phyloP scores from a whole-genome alignment of 2,113 vertebrate species.

The Bagarius yarrelli region DNA sequence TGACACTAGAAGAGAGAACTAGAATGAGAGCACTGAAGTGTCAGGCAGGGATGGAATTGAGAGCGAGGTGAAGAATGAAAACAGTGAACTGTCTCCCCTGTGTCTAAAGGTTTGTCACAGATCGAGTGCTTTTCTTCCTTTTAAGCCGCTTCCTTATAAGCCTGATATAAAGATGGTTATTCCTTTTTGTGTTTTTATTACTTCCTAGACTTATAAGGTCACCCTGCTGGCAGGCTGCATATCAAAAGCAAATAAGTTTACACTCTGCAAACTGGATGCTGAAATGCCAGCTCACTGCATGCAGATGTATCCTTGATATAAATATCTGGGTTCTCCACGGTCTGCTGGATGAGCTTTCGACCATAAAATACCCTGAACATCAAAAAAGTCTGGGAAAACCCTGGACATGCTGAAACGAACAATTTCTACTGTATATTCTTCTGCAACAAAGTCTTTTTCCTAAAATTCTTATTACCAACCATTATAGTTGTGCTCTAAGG shows the following conservation, averaged over 20 bases:
- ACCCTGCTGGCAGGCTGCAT: slow-evolving; percentile 19
- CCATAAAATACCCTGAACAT: not conserved
- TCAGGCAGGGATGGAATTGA: slow-evolving; percentile 3
- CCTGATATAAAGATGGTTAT: slow-evolving; percentile 21
- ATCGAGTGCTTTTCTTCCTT: slow-evolving; percentile 1
- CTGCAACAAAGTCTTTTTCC: not conserved
- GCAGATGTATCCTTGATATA: not conserved
- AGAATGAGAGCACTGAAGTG: slow-evolving; percentile 35
- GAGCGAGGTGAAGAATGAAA: slow-evolving; percentile 19
- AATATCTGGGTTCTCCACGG: not conserved
- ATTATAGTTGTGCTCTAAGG: too few relatives aligned
- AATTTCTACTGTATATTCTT: not conserved
- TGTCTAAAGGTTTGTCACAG: slow-evolving; percentile 20
- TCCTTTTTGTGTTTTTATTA: slow-evolving; percentile 34
- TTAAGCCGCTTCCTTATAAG: slow-evolving; percentile 28
- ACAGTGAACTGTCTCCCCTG: slow-evolving; percentile 13
- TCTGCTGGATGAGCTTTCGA: not conserved
- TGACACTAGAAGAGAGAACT: not conserved
- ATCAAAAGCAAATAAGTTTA: slow-evolving; percentile 10
- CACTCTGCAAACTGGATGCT: not conserved
- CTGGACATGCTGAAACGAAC: not conserved
- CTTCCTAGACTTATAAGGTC: slow-evolving; percentile 27
- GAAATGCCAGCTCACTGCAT: slow-evolving; percentile 13
- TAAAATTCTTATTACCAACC: too few relatives aligned
- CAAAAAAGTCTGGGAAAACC: not conserved